These are phyloP conservation scores for Panagrolaimus sp. DNA, from an alignment of 1,140 invertebrate species.

Conservation along the genomic window DNA sequence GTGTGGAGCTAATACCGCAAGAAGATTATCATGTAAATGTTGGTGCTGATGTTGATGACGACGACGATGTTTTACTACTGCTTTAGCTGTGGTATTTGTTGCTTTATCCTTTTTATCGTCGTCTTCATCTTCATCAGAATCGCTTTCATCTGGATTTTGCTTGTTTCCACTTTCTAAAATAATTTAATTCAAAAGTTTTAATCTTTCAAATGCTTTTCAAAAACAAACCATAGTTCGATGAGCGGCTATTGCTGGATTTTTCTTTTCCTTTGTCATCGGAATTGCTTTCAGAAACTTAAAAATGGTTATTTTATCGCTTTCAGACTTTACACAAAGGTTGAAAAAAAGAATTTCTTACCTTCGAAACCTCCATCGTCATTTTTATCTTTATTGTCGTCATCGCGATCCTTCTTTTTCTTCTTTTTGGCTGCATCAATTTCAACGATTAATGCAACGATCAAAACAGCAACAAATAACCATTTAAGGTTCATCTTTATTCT, in stretches of 20 bases:
- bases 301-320: no score
- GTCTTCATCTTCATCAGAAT: constrained; percentile 2
- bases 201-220: no score
- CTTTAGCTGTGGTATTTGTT: background rate
- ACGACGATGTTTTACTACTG: background rate
- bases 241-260: background rate
- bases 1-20: no score
- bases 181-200: no score
- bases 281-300: background rate
- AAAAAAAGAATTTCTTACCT: background rate
- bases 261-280: background rate
- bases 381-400: constrained; percentile 10
- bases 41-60: constrained; percentile 2
- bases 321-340: background rate
- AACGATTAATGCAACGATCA: background rate
- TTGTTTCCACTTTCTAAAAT: background rate
- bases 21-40: background rate
- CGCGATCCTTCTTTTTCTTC: constrained; percentile 17
- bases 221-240: constrained; percentile 5
- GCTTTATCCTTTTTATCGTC: constrained; percentile 10
- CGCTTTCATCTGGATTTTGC: background rate
- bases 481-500: background rate
- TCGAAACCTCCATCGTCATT: background rate
- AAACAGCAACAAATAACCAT: constrained; percentile 4
- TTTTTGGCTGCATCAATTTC: constrained; percentile 8